Evolutionary conservation across 92 coral and sea anemone genomes (phyloP).

Genomic region (Porites divaricata): DNA sequence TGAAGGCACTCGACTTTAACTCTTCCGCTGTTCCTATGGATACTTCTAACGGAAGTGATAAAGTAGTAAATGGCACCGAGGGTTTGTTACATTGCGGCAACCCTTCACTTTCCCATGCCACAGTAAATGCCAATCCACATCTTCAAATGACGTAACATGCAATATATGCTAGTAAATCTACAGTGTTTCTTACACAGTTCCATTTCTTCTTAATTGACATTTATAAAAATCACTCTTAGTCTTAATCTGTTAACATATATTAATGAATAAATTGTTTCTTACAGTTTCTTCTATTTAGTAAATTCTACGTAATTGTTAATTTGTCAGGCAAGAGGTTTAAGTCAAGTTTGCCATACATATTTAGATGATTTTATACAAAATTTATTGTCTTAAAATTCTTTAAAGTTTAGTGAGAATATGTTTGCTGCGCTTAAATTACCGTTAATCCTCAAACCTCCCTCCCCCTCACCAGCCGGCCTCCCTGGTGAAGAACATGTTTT

Average conservation of each 20-base stretch:
- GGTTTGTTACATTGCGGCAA: conserved; percentile 40
- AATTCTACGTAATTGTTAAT: not conserved
- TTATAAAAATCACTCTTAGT: not conserved
- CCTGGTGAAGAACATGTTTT: too few relatives aligned
- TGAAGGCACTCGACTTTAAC: conserved; percentile 62
- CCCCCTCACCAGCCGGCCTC: too few relatives aligned
- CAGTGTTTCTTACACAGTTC: not conserved
- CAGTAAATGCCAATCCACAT: conserved; percentile 54
- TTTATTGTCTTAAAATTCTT: too few relatives aligned
- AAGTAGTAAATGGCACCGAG: conserved; percentile 43
- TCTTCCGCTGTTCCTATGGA: conserved; percentile 68
- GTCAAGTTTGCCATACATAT: too few relatives aligned
- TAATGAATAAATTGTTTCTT: not conserved
- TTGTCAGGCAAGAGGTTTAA: not conserved
- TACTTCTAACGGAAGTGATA: conserved; percentile 46
- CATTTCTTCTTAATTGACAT: not conserved
- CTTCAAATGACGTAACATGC: conserved; percentile 70
- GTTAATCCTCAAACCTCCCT: too few relatives aligned
- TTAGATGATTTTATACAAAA: too few relatives aligned
- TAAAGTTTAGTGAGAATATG: too few relatives aligned
- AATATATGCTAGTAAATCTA: not conserved
- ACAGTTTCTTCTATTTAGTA: not conserved
- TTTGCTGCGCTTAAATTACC: too few relatives aligned
- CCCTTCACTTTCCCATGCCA: conserved; percentile 37
- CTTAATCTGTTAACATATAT: not conserved